These are phyloP conservation scores for Manis crassicaudata DNA, from an alignment of 2,797 vertebrate genomes.

Conservation along the genomic window DNA sequence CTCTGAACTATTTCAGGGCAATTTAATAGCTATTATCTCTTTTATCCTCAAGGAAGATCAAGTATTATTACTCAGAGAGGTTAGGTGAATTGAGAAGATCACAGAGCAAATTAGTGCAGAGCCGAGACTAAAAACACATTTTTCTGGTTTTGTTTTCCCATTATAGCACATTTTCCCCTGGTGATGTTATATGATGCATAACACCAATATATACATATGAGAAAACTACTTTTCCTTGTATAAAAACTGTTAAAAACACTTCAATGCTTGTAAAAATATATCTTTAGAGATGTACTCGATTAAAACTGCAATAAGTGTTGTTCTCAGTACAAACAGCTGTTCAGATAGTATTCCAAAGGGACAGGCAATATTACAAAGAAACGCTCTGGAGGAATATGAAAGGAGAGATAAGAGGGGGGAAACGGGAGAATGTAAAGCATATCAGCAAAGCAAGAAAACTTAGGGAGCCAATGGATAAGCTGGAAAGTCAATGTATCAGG, in stretches of 20 bases:
- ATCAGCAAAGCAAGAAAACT: neutral
- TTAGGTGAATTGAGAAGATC: neutral
- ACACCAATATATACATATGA: neutral
- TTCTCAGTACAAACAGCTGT: slow-evolving; percentile 50
- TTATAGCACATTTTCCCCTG: neutral
- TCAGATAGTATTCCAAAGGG: slow-evolving; percentile 33
- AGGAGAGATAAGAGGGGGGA: neutral
- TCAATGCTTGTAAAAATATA: neutral
- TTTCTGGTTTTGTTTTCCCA: neutral
- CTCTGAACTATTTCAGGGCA: slow-evolving; percentile 30
- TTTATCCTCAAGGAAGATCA: neutral
- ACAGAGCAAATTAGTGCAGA: slow-evolving; percentile 28
- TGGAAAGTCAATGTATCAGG: neutral
- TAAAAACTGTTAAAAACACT: slow-evolving; percentile 26
- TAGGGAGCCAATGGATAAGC: neutral
- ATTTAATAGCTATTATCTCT: slow-evolving; percentile 41
- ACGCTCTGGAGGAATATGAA: neutral
- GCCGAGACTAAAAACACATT: neutral
- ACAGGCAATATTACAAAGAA: slow-evolving; percentile 18
- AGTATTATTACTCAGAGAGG: slow-evolving; percentile 18
- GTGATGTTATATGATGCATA: neutral
- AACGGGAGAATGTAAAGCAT: neutral
- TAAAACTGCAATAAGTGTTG: slow-evolving; percentile 46
- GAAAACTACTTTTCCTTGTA: neutral
- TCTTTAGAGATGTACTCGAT: neutral